Evolutionary conservation across 2,888 invertebrate species (phyloP).

Genomic region (Drosophila longiperda): DNA sequence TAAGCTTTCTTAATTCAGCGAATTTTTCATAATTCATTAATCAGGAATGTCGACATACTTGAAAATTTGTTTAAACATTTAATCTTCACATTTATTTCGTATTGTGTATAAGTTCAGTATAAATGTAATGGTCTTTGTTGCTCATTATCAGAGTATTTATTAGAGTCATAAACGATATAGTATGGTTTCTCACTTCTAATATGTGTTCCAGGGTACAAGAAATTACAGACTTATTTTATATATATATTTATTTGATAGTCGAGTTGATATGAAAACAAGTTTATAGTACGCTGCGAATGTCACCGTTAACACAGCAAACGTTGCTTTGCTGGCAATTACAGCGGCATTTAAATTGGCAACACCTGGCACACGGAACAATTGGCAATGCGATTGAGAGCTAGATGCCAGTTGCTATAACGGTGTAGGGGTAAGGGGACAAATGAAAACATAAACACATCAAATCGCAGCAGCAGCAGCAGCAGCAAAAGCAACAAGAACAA

Average conservation of each 20-base stretch:
- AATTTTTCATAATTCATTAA: not conserved
- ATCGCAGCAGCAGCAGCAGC: constrained; percentile 56
- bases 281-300: constrained; percentile 37
- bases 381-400: constrained; percentile 44
- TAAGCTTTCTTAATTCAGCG: not conserved
- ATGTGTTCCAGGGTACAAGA: constrained; percentile 11
- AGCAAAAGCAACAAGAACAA: constrained; percentile 37
- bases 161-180: not conserved
- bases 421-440: constrained; percentile 19
- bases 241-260: constrained; percentile 6
- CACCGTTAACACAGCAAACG: constrained; percentile 28
- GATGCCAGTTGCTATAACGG: constrained; percentile 26
- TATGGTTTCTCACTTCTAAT: not conserved
- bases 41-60: not conserved
- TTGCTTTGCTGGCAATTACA: constrained; percentile 56
- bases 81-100: not conserved
- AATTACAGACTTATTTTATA: not conserved
- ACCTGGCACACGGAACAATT: constrained; percentile 63
- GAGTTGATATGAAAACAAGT: constrained; percentile 61
- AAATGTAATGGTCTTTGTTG: not conserved
- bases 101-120: not conserved
- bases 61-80: not conserved
- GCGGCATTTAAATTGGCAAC: constrained; percentile 74
- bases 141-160: not conserved
- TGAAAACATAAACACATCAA: constrained; percentile 75